phyloP scores from a whole-genome alignment of 1,140 invertebrate species.

The Geopemphigus sp. region DNA sequence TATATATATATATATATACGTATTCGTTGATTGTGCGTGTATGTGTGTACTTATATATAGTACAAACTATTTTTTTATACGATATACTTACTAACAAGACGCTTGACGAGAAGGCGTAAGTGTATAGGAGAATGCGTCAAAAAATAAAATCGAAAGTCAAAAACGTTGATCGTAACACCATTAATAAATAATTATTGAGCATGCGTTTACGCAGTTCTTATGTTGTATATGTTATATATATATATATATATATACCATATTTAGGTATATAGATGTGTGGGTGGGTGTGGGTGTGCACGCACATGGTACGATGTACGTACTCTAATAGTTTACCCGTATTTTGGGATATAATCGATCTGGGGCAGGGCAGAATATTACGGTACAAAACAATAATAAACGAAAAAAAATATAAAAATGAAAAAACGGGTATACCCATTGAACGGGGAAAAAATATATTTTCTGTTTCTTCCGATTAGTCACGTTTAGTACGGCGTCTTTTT shows the following conservation, averaged over 20 bases:
- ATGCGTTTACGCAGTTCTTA: no score
- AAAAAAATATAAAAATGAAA: no score
- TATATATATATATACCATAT: no score
- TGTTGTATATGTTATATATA: no score
- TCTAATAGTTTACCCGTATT: background rate
- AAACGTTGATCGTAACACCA: conserved; percentile 7
- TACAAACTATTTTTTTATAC: conserved; percentile 16
- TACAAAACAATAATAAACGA: conserved; percentile 3
- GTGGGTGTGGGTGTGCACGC: no score
- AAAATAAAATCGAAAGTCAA: conserved; percentile 23
- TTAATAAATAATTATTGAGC: background rate
- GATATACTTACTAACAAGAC: conserved; percentile 29
- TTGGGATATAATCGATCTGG: background rate
- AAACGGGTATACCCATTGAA: background rate
- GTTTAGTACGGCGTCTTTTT: background rate
- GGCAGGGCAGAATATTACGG: background rate
- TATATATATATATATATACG: background rate
- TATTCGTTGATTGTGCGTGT: background rate
- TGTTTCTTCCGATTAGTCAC: conserved; percentile 15
- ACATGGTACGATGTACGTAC: no score
- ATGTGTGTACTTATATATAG: background rate
- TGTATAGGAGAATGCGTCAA: background rate
- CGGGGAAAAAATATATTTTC: background rate
- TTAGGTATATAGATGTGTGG: no score
- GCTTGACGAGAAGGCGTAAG: conserved; percentile 5